phyloP scores from a whole-genome alignment of 2,113 vertebrate genomes.

The Pitta sordida region DNA sequence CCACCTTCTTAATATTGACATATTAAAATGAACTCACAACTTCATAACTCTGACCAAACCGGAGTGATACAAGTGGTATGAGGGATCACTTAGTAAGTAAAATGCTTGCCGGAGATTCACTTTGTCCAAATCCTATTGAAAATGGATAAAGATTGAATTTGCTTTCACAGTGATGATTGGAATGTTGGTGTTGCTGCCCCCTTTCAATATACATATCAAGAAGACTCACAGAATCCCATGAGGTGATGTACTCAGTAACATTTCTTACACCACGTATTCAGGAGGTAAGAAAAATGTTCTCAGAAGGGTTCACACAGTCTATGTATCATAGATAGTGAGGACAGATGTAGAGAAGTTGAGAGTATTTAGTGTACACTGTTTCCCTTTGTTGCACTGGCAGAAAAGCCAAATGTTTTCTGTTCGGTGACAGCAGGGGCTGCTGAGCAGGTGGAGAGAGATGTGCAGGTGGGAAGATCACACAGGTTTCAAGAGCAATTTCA shows the following conservation, averaged over 20 bases:
- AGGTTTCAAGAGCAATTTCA: slow-evolving; percentile 27
- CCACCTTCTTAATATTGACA: background rate
- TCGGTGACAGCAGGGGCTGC: background rate
- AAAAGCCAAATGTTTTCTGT: slow-evolving; percentile 22
- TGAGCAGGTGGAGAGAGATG: slow-evolving; percentile 38
- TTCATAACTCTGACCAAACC: background rate
- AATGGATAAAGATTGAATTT: background rate
- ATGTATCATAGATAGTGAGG: background rate
- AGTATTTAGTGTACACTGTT: background rate
- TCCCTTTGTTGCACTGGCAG: background rate
- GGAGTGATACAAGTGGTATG: background rate
- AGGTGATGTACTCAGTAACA: background rate
- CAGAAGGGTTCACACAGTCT: background rate
- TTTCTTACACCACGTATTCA: background rate
- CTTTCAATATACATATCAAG: background rate
- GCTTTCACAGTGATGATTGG: background rate
- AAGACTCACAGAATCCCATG: background rate
- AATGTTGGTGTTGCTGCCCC: background rate
- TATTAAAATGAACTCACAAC: background rate
- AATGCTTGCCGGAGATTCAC: background rate
- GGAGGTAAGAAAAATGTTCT: background rate
- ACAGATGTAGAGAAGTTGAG: background rate
- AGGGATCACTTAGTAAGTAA: background rate
- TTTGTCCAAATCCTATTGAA: background rate
- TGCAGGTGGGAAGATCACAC: slow-evolving; percentile 53